These are phyloP conservation scores for Oenanthe oenanthe DNA, from an alignment of 2,113 vertebrate genomes.

Conservation along the genomic window DNA sequence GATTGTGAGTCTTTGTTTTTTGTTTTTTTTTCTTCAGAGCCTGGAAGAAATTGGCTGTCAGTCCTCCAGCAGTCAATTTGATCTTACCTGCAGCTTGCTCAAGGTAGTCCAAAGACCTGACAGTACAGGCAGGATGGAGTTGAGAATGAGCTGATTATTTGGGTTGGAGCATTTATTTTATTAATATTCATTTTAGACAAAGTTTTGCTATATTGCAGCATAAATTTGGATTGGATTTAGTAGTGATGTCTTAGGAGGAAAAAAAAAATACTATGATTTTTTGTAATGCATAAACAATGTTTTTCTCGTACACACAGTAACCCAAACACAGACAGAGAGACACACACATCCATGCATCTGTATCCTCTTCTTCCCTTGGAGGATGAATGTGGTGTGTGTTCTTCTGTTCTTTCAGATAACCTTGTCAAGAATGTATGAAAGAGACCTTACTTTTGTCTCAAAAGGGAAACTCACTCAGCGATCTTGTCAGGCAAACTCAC, in stretches of 20 bases:
- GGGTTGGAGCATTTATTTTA: background rate
- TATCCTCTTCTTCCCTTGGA: background rate
- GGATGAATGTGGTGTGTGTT: background rate
- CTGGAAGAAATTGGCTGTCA: background rate
- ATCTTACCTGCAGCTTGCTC: background rate
- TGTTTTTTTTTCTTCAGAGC: background rate
- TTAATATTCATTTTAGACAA: background rate
- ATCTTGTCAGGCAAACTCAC: background rate
- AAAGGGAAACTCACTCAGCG: background rate
- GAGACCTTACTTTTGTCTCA: background rate
- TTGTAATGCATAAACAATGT: background rate
- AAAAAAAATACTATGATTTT: background rate
- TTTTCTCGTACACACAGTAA: fast-evolving
- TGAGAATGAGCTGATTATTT: background rate
- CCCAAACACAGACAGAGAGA: background rate
- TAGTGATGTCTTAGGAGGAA: background rate
- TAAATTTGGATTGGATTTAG: background rate
- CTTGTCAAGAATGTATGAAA: background rate
- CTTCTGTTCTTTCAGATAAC: background rate
- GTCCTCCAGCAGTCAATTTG: background rate
- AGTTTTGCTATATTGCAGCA: fast-evolving
- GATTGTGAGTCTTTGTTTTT: fast-evolving
- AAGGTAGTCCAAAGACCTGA: background rate
- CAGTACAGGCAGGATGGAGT: background rate
- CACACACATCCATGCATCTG: fast-evolving